Base-by-base conservation (phyloP, 2,113 vertebrate genomes). In the Opisthocomus hoazin region DNA sequence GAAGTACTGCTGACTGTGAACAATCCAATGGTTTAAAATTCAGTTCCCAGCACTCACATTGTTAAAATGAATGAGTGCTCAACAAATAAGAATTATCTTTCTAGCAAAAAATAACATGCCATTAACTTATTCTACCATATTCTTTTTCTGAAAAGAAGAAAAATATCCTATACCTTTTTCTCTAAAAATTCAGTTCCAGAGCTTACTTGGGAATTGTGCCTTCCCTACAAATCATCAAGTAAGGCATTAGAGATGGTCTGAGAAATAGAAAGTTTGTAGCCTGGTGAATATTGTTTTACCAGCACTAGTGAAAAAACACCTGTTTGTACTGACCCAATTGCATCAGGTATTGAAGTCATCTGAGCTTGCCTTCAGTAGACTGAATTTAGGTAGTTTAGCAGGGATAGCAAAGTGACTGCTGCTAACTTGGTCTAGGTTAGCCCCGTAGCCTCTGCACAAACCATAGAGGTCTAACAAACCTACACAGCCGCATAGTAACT, bases 41-140 rank as follows among this genome's bases (percentile, higher is more conserved):
- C 43, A 5, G 1, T 51, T 75, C 34, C 26, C 30, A 56, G 22
- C 4, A 9, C 19, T 46, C 43, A 27, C 11, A 11, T 14, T 43
- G 6, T n/a, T 53, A 30, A 71, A 73, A 32, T 56, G 10, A 61
- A n/a, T 34, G 24, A 37, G 7, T 11, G 3, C 5, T 78, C 6
- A 48, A 57, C 15, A 39, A 3, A 21, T 12, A 23, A 64, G 10
- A 46, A 29, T 9, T 36, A 48, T 53, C 17, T 34, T 89, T 45
- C 34, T n/a, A 51, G 16, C 4, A 82, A 89, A 81, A 89, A 48
- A 37, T 23, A 76, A 50, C 36, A 32, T 15, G 7, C 2, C 24
- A 30, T 26, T 63, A 37, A 37, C 37, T 6, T 3, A 1, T 34
- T 57, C 8, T 36, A 4, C 2, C 15, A 2, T 45, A 6, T 29